Conservation (phyloP, 2,797 vertebrate genomes). For the Manis crassicaudata region DNA sequence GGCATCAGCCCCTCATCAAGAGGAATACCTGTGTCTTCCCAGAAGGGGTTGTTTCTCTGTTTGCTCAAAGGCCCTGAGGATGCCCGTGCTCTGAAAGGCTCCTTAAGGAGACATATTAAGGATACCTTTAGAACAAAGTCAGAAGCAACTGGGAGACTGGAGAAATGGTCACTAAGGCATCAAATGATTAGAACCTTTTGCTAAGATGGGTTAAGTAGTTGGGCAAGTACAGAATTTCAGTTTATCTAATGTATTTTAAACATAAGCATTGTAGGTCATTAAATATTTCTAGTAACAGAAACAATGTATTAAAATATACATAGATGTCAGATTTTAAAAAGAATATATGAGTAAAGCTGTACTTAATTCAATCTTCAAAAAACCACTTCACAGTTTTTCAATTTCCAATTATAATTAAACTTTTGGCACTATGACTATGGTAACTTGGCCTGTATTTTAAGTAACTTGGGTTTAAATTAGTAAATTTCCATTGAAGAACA, state of each 20-base stretch:
- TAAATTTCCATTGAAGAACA: slow-evolving; percentile 19
- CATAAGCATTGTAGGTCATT: not conserved
- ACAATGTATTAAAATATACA: not conserved
- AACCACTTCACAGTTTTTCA: not conserved
- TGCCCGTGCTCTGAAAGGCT: not conserved
- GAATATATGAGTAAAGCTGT: not conserved
- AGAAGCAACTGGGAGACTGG: not conserved
- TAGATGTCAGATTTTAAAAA: slow-evolving; percentile 10
- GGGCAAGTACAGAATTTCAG: not conserved
- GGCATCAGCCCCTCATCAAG: not conserved
- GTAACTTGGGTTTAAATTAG: slow-evolving; percentile 1
- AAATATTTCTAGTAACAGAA: slow-evolving; percentile 20
- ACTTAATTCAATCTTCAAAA: not conserved
- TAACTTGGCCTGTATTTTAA: slow-evolving; percentile 28
- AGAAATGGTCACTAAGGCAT: not conserved
- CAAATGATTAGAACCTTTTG: not conserved
- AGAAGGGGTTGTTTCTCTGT: not conserved
- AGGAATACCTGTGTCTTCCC: not conserved
- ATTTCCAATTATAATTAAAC: slow-evolving; percentile 1
- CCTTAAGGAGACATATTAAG: not conserved
- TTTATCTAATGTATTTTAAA: slow-evolving; percentile 34
- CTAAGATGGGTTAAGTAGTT: not conserved
- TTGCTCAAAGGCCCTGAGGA: not conserved
- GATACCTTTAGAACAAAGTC: not conserved
- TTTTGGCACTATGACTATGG: not conserved